Conservation (phyloP, 2,113 vertebrate genomes). For the Microcebus murinus region DNA sequence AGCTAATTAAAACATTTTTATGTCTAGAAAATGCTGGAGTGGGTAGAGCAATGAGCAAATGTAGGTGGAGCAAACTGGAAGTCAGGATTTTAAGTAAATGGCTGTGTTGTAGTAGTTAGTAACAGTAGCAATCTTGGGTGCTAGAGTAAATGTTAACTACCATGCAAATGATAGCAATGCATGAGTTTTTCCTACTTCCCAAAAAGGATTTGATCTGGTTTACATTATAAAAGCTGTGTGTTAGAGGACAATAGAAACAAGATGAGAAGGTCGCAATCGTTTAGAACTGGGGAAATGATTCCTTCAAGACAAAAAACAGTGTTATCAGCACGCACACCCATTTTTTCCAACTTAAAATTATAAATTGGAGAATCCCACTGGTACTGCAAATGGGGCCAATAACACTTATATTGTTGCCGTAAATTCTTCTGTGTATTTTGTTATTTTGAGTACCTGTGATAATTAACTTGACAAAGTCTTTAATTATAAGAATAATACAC, state of each 20-base stretch:
- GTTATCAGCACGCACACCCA: background rate
- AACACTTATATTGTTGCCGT: too few relatives aligned
- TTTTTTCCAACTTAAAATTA: background rate
- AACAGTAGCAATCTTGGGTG: rapidly evolving
- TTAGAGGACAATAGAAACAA: background rate
- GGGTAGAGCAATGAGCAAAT: too few relatives aligned
- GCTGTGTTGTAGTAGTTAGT: too few relatives aligned
- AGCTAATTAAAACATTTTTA: background rate
- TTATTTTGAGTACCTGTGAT: background rate
- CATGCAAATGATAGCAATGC: too few relatives aligned
- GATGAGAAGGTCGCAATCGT: background rate
- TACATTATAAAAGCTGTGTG: background rate
- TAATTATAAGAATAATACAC: background rate
- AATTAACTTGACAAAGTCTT: background rate
- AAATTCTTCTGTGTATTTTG: background rate
- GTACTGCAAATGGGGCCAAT: background rate
- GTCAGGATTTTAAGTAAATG: background rate
- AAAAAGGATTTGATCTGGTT: background rate
- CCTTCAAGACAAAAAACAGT: background rate
- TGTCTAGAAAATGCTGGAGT: background rate
- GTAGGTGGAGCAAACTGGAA: background rate
- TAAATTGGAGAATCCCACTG: background rate
- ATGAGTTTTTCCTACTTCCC: background rate
- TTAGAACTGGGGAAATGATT: background rate
- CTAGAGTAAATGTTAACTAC: rapidly evolving